Evolutionary conservation across 1,140 invertebrate species (phyloP).

Genomic region (Rhyzopertha dominica): DNA sequence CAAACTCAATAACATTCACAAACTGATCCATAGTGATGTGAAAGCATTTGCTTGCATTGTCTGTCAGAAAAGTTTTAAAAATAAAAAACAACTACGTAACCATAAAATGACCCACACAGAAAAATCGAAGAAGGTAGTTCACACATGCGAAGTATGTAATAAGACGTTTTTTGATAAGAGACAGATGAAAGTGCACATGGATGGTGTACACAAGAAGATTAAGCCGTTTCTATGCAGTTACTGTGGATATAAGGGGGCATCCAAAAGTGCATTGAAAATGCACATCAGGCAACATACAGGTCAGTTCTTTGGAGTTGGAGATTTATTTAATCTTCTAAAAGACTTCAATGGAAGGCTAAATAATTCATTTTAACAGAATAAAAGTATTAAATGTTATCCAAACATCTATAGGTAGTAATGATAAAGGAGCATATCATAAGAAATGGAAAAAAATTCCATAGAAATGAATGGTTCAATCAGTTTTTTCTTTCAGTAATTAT

Average conservation of each 20-base stretch:
- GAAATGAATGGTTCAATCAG: too few species aligned
- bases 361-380: too few species aligned
- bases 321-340: neutral
- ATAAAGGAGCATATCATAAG: too few species aligned
- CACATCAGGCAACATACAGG: slow-evolving; percentile 71
- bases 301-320: slow-evolving; percentile 28
- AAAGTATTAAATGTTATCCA: too few species aligned
- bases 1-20: slow-evolving; percentile 62
- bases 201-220: slow-evolving; percentile 62
- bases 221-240: slow-evolving; percentile 65
- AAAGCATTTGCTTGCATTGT: slow-evolving; percentile 58
- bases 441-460: too few species aligned
- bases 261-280: slow-evolving; percentile 58
- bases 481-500: too few species aligned
- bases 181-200: slow-evolving; percentile 57
- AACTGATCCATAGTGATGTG: slow-evolving; percentile 61
- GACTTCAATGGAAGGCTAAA: too few species aligned
- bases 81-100: slow-evolving; percentile 65
- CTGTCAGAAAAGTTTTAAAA: slow-evolving; percentile 74
- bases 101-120: slow-evolving; percentile 55
- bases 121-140: slow-evolving; percentile 25
- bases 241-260: slow-evolving; percentile 65
- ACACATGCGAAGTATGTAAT: slow-evolving; percentile 57
- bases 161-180: slow-evolving; percentile 55
- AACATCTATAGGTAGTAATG: too few species aligned